Evolutionary conservation across 2,113 vertebrate genomes (phyloP).

Genomic region (Ciconia maguari): DNA sequence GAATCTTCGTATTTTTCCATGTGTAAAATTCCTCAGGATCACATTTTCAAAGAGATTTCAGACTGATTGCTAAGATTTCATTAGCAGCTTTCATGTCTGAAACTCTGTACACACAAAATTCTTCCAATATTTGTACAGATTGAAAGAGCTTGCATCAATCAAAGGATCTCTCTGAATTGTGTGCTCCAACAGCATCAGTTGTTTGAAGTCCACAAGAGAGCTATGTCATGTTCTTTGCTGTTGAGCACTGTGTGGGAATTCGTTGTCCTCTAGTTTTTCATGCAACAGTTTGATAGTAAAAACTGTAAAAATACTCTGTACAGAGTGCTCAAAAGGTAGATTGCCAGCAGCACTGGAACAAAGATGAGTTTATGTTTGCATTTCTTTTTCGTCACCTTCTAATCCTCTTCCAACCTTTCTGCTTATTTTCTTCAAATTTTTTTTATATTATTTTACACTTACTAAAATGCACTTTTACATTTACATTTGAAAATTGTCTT

Average conservation of each 20-base stretch:
- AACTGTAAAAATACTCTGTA: neutral
- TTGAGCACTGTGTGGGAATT: neutral
- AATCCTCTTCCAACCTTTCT: neutral
- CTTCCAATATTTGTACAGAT: neutral
- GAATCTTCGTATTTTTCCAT: neutral
- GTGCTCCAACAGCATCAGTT: neutral
- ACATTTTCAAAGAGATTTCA: neutral
- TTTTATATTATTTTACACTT: neutral
- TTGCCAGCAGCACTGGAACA: neutral
- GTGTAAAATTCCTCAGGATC: neutral
- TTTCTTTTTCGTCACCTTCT: neutral
- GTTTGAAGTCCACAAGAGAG: neutral
- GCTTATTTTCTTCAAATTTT: neutral
- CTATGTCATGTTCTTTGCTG: neutral
- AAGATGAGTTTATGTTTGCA: neutral
- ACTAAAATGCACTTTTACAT: neutral
- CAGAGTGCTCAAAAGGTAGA: neutral
- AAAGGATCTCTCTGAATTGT: neutral
- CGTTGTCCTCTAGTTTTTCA: neutral
- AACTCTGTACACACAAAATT: neutral
- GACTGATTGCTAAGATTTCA: neutral
- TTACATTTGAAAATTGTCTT: neutral
- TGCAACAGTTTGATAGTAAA: neutral
- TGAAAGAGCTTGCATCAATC: neutral
- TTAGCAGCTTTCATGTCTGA: neutral